phyloP scores from a whole-genome alignment of 2,888 invertebrate genomes.

The Elegia similella region DNA sequence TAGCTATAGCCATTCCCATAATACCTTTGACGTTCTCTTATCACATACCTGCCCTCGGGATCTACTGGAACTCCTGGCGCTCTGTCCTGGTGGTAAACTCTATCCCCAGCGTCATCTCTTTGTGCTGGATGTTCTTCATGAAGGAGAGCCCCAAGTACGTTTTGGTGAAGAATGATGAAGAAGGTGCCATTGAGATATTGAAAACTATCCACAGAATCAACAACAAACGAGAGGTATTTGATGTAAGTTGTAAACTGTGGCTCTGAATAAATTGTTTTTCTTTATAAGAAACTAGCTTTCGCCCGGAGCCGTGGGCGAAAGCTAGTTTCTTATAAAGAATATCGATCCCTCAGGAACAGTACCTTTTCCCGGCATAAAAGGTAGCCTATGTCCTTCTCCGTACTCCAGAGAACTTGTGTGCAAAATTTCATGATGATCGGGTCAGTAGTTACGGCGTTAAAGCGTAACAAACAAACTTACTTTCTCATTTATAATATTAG shows the following conservation, averaged over 20 bases:
- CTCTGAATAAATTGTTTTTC: constrained; percentile 6
- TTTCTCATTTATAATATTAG: too few species aligned
- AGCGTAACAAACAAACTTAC: too few species aligned
- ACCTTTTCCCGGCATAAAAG: too few species aligned
- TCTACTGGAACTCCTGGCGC: constrained; percentile 87
- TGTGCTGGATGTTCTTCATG: constrained; percentile 76
- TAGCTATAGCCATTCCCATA: constrained; percentile 84
- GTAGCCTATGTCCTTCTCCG: too few species aligned
- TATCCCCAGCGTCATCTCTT: constrained; percentile 82
- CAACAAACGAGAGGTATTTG: constrained; percentile 20
- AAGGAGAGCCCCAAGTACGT: constrained; percentile 91
- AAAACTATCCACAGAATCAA: constrained; percentile 54
- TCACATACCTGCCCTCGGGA: constrained; percentile 56
- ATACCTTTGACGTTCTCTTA: constrained; percentile 78
- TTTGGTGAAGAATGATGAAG: constrained; percentile 79
- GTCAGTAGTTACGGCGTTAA: too few species aligned
- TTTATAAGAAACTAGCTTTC: too few species aligned
- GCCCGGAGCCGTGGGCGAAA: too few species aligned
- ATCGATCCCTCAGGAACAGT: too few species aligned
- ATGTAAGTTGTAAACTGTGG: neutral
- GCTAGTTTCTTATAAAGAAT: too few species aligned
- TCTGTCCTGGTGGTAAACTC: constrained; percentile 84
- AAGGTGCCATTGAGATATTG: constrained; percentile 75
- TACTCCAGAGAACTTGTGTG: too few species aligned
- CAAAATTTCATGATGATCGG: too few species aligned